Percentiles rank a stretch among this genome's conserved stretches.
Evolutionary conservation across 2,888 invertebrate species (phyloP).

Genomic region (Nemoura dubitans): DNA sequence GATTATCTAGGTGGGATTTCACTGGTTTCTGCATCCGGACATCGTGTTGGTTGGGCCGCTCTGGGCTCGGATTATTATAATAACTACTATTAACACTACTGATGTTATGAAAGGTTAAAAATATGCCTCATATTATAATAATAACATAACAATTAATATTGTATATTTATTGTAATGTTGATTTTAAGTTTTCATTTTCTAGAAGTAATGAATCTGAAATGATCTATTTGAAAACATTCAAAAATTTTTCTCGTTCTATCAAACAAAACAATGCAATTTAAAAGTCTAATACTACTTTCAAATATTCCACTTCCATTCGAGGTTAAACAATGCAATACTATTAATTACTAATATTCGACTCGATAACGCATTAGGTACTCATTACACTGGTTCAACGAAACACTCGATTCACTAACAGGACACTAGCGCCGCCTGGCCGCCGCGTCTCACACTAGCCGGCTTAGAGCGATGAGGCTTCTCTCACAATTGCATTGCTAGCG

Average conservation of each 20-base stretch:
- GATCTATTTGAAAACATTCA: not conserved
- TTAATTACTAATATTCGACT: conserved; percentile 12
- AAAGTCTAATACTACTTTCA: conserved; percentile 13
- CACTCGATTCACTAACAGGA: not conserved
- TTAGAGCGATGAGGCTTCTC: not conserved
- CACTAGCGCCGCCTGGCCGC: too few species aligned
- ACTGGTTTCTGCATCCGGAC: too few species aligned
- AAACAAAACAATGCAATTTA: not conserved
- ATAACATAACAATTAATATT: conserved; percentile 26
- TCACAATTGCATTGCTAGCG: conserved; percentile 32
- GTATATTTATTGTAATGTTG: conserved; percentile 30
- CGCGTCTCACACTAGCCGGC: too few species aligned
- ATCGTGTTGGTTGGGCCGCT: too few species aligned
- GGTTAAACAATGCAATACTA: conserved; percentile 8
- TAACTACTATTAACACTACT: too few species aligned
- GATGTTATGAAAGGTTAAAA: not conserved
- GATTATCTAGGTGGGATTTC: too few species aligned
- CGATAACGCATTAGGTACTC: not conserved
- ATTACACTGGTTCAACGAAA: conserved; percentile 35
- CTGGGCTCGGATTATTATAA: too few species aligned
- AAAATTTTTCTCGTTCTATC: not conserved
- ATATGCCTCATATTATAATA: conserved; percentile 34
- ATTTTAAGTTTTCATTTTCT: not conserved
- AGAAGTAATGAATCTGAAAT: not conserved
- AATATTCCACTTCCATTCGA: conserved; percentile 37